Conservation (phyloP, 2,888 invertebrate genomes). For the Stomorhina lunata region DNA sequence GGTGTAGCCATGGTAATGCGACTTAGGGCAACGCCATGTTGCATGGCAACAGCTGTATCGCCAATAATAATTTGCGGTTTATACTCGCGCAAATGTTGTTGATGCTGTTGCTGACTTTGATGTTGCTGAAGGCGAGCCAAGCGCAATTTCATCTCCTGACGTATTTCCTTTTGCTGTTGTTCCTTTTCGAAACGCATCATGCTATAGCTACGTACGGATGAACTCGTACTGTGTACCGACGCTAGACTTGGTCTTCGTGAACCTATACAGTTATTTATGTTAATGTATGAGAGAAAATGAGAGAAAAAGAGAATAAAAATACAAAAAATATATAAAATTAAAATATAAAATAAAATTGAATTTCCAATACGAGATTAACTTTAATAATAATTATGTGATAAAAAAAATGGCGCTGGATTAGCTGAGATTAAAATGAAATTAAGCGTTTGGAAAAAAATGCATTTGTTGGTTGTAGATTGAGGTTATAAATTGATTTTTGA, state of each 20-base stretch:
- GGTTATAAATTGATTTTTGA: neutral
- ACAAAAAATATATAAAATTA: conserved; percentile 20
- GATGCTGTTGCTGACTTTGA: conserved; percentile 80
- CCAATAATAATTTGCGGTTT: conserved; percentile 80
- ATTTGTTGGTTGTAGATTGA: conserved; percentile 35
- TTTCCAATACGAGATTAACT: conserved; percentile 31
- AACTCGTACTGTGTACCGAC: conserved; percentile 91
- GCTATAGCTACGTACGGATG: conserved; percentile 91
- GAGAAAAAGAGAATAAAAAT: conserved; percentile 38
- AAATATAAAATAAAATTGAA: conserved; percentile 26
- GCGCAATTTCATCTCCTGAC: conserved; percentile 88
- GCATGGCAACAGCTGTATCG: conserved; percentile 76
- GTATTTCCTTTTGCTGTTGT: conserved; percentile 89
- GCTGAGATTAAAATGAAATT: conserved; percentile 13
- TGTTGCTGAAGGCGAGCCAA: conserved; percentile 85
- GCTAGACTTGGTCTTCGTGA: conserved; percentile 93
- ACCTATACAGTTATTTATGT: conserved; percentile 82
- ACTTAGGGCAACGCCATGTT: conserved; percentile 69
- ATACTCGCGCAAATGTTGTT: conserved; percentile 81
- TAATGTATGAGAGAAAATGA: neutral
- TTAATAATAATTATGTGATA: neutral
- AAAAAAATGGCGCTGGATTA: neutral
- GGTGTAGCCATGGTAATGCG: conserved; percentile 81
- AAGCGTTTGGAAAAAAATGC: conserved; percentile 39
- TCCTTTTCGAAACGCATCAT: conserved; percentile 89